Evolutionary conservation across 2,888 invertebrate genomes (phyloP).

Genomic region (Lumbricus terrestris): DNA sequence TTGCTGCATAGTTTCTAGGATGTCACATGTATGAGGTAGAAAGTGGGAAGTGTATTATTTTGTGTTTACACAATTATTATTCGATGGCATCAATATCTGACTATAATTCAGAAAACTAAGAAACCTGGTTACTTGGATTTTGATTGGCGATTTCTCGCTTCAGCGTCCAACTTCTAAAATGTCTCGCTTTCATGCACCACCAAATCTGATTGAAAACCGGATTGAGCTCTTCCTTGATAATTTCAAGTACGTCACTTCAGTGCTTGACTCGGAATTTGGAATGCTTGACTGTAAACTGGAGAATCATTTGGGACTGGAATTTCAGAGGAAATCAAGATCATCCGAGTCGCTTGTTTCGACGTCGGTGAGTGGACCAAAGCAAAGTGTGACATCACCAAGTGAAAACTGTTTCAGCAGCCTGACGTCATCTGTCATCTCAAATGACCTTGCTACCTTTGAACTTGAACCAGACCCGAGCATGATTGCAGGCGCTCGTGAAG

Average conservation of each 20-base stretch:
- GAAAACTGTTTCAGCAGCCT: constrained; percentile 29
- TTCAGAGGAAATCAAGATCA: neutral
- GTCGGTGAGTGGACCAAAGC: constrained; percentile 25
- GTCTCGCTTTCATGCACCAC: constrained; percentile 15
- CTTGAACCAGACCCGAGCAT: neutral
- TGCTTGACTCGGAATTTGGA: constrained; percentile 14
- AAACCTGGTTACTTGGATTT: neutral
- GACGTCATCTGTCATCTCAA: constrained; percentile 27
- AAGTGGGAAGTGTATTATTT: too few relatives aligned
- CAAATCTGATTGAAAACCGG: constrained; percentile 23
- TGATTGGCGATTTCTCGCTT: neutral
- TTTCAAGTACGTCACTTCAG: constrained; percentile 23
- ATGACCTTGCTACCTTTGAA: constrained; percentile 13
- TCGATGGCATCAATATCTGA: neutral
- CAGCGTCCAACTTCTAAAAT: neutral
- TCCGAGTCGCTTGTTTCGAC: constrained; percentile 25
- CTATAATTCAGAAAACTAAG: neutral
- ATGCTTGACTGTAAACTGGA: constrained; percentile 16
- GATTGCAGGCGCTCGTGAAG: neutral
- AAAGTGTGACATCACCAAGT: constrained; percentile 31
- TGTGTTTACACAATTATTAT: neutral
- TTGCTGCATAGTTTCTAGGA: neutral
- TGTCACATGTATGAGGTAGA: neutral
- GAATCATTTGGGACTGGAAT: neutral
- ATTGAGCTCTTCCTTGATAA: constrained; percentile 31